Evolutionary conservation across 2,797 vertebrate genomes (phyloP).

Genomic region (Cryptoprocta ferox): DNA sequence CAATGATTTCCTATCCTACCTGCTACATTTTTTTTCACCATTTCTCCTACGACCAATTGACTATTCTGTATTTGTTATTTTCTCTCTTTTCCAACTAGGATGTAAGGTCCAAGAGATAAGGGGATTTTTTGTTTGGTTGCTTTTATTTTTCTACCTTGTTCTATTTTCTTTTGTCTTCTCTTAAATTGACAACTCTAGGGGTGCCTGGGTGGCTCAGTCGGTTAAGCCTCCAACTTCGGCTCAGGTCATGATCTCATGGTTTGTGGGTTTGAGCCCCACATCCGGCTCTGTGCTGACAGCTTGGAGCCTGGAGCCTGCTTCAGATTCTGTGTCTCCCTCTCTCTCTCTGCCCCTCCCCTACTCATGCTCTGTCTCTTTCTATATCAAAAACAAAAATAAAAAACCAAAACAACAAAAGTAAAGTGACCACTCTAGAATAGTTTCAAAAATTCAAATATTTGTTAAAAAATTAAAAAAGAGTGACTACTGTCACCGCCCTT

Average conservation of each 20-base stretch:
- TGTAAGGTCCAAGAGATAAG: not conserved
- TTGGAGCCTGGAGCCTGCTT: no score
- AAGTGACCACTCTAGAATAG: not conserved
- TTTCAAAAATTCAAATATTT: not conserved
- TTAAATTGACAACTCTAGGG: not conserved
- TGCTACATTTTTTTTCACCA: not conserved
- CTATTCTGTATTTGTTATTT: not conserved
- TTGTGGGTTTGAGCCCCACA: no score
- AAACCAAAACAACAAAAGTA: no score
- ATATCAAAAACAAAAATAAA: no score
- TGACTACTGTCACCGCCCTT: not conserved
- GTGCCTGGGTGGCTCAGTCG: no score
- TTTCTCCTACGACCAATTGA: not conserved
- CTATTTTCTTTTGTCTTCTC: not conserved
- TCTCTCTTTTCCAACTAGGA: not conserved
- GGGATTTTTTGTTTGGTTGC: not conserved
- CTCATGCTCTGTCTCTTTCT: no score
- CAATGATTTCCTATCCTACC: not conserved
- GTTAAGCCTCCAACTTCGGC: no score
- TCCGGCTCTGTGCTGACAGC: no score
- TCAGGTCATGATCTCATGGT: no score
- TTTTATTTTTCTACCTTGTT: not conserved
- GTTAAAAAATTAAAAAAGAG: not conserved
- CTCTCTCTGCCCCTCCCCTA: no score
- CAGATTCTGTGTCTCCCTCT: no score